Evolutionary conservation across 2,797 vertebrate species (phyloP), one percentile per base, ranked within the genome.

Genomic region (Typhlichthys subterraneus): DNA sequence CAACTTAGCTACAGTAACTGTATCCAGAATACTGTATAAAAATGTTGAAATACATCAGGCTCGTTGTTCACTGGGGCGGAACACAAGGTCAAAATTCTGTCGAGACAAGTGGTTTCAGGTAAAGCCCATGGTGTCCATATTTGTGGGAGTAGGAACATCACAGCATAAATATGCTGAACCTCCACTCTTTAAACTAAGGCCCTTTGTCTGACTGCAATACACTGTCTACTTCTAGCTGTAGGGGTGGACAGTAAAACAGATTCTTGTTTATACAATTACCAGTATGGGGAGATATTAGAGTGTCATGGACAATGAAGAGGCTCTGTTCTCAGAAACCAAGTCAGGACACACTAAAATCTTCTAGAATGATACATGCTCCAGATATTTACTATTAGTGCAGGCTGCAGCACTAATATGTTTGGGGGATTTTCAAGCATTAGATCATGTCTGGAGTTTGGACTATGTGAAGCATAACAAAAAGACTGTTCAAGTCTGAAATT

Each of bases 211-310:
- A 80, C 65, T 57, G 61, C 80, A 80, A 80, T 81, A 63, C 69
- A 59, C 76, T 61, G 63, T 50, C 79, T 72, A 75, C 63, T 65
- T 73, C 33, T 67, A 64, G 63, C 75, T 69, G 72, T 45, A 70
- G 85, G 85, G 89, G 87, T 70, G 83, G 86, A 82, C 56, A 57
- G 83, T 70, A 81, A 86, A 86, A 88, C 82, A 80, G 77, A 90
- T 82, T 82, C 83, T 54, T 92, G 91, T 92, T 92, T 91, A 91
- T 91, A 88, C 86, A 90, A 93, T 93, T 90, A 92, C 80, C 76
- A 75, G 75, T 72, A 75, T 17, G 66, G 83, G 77, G 83, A 85
- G 86, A 75, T 82, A 85, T 77, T 57, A 58, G 72, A 67, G 78
- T 70, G 29, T 62, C 12, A 54, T 48, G 74, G 84, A 93, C 89